These are phyloP conservation scores for Acridotheres tristis DNA, from an alignment of 2,797 vertebrate genomes.

Conservation along the genomic window DNA sequence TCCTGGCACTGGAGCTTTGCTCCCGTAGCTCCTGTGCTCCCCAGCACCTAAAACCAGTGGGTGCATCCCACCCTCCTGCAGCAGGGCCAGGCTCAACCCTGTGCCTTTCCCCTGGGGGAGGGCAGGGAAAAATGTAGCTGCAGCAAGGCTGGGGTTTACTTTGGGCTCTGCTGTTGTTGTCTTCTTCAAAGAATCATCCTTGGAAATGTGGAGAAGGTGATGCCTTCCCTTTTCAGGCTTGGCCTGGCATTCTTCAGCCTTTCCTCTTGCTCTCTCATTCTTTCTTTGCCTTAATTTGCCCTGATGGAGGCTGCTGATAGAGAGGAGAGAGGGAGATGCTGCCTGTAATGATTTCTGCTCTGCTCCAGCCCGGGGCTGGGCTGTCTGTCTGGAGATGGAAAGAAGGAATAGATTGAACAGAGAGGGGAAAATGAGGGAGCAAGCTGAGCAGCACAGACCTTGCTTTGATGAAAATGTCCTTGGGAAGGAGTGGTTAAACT, in stretches of 20 bases:
- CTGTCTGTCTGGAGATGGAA: background rate
- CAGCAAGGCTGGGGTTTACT: background rate
- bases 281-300: background rate
- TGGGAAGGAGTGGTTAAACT: background rate
- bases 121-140: background rate
- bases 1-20: background rate
- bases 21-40: background rate
- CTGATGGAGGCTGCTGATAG: slow-evolving; percentile 6
- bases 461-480: slow-evolving; percentile 3
- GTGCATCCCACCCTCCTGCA: background rate
- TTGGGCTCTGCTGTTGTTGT: background rate
- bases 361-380: background rate
- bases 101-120: background rate
- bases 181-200: background rate
- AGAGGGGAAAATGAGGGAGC: background rate
- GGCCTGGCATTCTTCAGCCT: background rate
- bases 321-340: background rate
- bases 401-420: background rate
- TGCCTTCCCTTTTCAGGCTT: background rate
- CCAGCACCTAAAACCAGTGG: background rate
- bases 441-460: background rate
- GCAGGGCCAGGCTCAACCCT: background rate
- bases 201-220: background rate
- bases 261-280: background rate
- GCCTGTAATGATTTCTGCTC: slow-evolving; percentile 36